phyloP scores from a whole-genome alignment of 2,797 vertebrate species.

The Hafferia zeledoni region DNA sequence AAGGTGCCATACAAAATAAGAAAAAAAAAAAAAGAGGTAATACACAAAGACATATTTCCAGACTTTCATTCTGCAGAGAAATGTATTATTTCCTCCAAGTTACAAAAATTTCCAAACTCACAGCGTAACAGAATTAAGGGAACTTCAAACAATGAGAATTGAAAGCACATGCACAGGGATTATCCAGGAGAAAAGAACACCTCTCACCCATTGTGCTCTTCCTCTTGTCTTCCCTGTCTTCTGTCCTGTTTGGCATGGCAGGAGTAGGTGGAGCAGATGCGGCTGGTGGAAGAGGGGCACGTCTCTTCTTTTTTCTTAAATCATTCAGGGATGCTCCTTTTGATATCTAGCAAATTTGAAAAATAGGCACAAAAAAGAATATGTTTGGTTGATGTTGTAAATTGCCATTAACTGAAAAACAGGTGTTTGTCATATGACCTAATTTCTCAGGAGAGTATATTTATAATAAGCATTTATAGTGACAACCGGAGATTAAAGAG shows the following conservation, averaged over 20 bases:
- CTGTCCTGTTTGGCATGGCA: constrained; percentile 78
- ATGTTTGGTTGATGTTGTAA: background rate
- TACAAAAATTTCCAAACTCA: background rate
- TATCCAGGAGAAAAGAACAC: background rate
- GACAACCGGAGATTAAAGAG: background rate
- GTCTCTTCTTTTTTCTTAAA: constrained; percentile 89
- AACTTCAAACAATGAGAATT: background rate
- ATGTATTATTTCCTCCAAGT: background rate
- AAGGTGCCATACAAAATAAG: background rate
- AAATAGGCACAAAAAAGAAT: background rate
- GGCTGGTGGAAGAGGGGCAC: constrained; percentile 88
- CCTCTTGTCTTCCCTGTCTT: constrained; percentile 86
- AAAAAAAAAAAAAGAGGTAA: background rate
- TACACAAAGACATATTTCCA: constrained; percentile 14
- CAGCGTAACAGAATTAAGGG: background rate
- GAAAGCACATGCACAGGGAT: background rate
- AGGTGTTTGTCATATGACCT: background rate
- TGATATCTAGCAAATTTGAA: constrained; percentile 72
- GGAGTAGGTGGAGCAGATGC: constrained; percentile 78
- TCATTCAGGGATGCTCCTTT: constrained; percentile 76
- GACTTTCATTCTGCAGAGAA: constrained; percentile 55
- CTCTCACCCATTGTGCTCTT: constrained; percentile 90
- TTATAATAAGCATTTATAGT: background rate
- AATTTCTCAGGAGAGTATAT: background rate
- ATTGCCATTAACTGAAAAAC: background rate